Conservation (phyloP, 2,113 vertebrate species). For the Ciconia boyciana region DNA sequence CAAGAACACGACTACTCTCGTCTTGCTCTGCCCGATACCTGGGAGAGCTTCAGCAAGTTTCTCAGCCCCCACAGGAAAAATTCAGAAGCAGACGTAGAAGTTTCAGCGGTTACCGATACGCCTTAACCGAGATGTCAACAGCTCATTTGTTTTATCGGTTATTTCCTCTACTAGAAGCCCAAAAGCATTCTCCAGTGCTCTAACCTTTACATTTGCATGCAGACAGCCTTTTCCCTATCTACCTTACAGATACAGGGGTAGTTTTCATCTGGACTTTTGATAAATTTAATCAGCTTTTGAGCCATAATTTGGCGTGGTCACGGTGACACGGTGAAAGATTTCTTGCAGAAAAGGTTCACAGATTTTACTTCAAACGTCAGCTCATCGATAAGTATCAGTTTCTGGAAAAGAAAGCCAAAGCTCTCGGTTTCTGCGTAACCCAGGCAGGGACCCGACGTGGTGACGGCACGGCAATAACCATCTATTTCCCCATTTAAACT, state of each 20-base stretch:
- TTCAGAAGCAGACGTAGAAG: neutral
- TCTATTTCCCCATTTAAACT: neutral
- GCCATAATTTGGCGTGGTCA: rapidly evolving
- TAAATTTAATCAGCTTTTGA: neutral
- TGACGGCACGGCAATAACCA: rapidly evolving
- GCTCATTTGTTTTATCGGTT: neutral
- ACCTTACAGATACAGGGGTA: neutral
- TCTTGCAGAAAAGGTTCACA: neutral
- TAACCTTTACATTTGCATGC: rapidly evolving
- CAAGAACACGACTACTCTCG: rapidly evolving
- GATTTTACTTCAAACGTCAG: neutral
- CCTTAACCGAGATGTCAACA: neutral
- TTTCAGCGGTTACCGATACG: neutral
- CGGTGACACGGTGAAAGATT: neutral
- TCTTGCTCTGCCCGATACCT: neutral
- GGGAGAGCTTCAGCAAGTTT: neutral
- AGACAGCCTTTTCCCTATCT: neutral
- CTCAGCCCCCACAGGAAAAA: neutral
- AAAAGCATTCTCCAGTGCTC: neutral
- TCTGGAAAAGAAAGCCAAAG: neutral
- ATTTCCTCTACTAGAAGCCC: neutral
- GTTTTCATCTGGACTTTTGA: neutral
- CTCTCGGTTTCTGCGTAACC: rapidly evolving
- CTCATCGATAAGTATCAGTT: rapidly evolving
- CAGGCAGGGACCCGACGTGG: rapidly evolving